Base-by-base conservation (phyloP, 2,797 vertebrate species). In the Etheostoma nigrum region DNA sequence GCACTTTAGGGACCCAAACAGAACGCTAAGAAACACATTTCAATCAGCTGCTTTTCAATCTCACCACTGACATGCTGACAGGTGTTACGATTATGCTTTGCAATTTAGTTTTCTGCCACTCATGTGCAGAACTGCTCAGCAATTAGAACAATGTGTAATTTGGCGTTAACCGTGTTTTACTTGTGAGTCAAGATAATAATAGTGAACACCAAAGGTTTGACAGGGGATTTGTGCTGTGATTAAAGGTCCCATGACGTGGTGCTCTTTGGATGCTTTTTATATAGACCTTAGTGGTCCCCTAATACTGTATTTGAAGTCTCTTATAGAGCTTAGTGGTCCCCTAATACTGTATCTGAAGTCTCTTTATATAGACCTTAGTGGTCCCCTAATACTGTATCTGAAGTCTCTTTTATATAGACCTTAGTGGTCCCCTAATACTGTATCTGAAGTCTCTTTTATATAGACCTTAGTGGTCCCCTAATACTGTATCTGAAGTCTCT, bases 111-210 rank as follows among this genome's bases (percentile, higher is more conserved):
- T 78, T 69, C 62, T 47, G 48, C 48, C 77, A 52, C 67, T 55
- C n/a, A 16, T 8, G 30, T 1, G 45, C 75, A 58, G 63, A 64
- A 62, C 64, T 62, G 59, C 65, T 81, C 51, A n/a, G 55, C 55
- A 66, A 44, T 25, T 54, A 62, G 14, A 74, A 54, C 68, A 25
- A 79, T 54, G 60, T 88, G 76, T 86, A 78, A 78, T 88, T 76
- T 77, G 67, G 67, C 76, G 72, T 88, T 75, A 88, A 76, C 54
- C 60, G 1, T 53, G 72, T 72, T 70, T 81, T 65, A 64, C 67
- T 67, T 55, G 74, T 52, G 79, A 75, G 64, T 76, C 73, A 52
- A 33, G 63, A 44, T 53, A 79, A 77, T 67, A 78, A 78, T 16
- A 63, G 51, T 54, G 68, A 78, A 67, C 67, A 59, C 27, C 23